Evolutionary conservation across 1,140 invertebrate genomes (phyloP), one percentile per base, ranked within the genome.

Genomic region (Drosophila pruinosa): DNA sequence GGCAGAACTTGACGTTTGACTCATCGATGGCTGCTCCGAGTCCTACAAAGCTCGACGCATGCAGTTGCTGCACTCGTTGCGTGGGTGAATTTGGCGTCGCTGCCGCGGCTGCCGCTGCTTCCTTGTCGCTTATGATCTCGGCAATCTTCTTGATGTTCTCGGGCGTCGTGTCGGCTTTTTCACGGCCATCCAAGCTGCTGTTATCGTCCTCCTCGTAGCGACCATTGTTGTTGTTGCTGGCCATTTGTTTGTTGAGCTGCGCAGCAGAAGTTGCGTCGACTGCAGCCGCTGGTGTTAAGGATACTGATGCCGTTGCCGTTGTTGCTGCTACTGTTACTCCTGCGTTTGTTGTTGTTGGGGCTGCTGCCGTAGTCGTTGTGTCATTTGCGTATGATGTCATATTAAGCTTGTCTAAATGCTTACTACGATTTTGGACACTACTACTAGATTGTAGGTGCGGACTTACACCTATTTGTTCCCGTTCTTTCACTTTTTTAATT

Each of bases 111-210:
- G 7, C 57, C 2, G 26, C 52, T n/a, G 53, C 68, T 54, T 67
- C 78, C 8, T 62, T 67, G 50, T 76, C 69, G 21, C 68, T 62
- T 61, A 91, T 91, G 47, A 91, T 86, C 73, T 91, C 90, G 56
- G 80, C 76, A 39, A 91, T 91, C 70, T 91, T 91, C 74, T 90
- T 91, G 26, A 91, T 65, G 57, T 91, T 91, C 26, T 91, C 90
- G 45, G 90, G 90, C 5, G 90, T 91, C 22, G 85, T 83, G 54
- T 91, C 90, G 57, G 82, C 71, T 75, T 91, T 91, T 47, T 91
- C 90, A 1, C 78, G 70, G 1, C 90, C 90, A 64, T 90, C 86
- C 36, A 88, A 89, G 53, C 80, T 85, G 50, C 69, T 82, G 62
- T 72, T 77, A 67, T 86, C 82, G 0, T 88, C 78, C 10, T 88